A percentile compares a stretch with the other conserved stretches of the same genome.
Conservation (phyloP, 1,140 invertebrate genomes). For the Cardiocondyla obscurior region DNA sequence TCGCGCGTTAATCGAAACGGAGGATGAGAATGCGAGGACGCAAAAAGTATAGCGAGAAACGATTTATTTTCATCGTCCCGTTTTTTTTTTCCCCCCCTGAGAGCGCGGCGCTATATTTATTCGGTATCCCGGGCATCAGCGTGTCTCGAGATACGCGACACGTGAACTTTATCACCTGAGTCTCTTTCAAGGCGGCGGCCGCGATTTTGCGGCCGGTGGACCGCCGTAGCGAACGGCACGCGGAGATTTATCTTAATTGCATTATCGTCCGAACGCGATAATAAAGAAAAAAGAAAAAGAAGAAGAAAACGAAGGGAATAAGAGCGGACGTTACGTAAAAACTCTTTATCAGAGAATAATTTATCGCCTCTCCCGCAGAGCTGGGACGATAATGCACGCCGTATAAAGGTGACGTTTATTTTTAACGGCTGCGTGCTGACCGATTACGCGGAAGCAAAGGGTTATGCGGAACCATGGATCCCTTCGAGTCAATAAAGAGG, state of each 20-base stretch:
- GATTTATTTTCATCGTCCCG: constrained; percentile 47
- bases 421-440: constrained; percentile 43
- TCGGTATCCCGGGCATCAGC: constrained; percentile 3
- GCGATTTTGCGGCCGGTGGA: constrained; percentile 13
- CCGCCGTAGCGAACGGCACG: not conserved
- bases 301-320: not conserved
- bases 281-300: not conserved
- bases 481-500: constrained; percentile 4
- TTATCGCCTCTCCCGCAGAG: not conserved
- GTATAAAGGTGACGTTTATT: constrained; percentile 52
- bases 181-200: not conserved
- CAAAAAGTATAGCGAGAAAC: constrained; percentile 17
- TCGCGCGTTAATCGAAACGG: not conserved
- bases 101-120: constrained; percentile 22
- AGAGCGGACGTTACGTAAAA: constrained; percentile 21
- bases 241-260: constrained; percentile 28
- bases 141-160: not conserved
- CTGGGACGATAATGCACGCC: not conserved
- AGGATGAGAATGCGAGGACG: not conserved
- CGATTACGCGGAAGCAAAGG: constrained; percentile 47
- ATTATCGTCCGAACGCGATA: not conserved
- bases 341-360: constrained; percentile 22
- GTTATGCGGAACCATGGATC: constrained; percentile 36
- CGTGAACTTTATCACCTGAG: constrained; percentile 29
- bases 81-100: not conserved